A percentile compares a stretch with the other conserved stretches of the same genome.
phyloP scores from a whole-genome alignment of 2,113 vertebrate genomes.

The Amblyornis subalaris region DNA sequence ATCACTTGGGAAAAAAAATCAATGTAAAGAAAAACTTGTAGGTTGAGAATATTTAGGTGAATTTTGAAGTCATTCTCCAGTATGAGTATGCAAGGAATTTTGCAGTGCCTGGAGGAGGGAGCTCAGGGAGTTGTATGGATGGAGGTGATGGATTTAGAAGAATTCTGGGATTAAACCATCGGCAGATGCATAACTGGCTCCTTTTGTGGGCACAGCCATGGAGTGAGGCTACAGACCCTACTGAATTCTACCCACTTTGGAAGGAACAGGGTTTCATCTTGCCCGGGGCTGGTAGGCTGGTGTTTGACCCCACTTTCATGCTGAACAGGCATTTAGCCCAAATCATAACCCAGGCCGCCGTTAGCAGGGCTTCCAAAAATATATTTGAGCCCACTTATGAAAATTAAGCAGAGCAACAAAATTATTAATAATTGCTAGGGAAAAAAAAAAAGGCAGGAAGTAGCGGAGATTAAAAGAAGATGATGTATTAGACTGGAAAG shows the following conservation, averaged over 20 bases:
- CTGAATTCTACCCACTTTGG: background rate
- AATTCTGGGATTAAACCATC: background rate
- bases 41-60: background rate
- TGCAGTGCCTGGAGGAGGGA: background rate
- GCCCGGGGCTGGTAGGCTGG: background rate
- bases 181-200: background rate
- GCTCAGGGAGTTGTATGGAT: fast-evolving
- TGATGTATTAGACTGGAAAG: slow-evolving; percentile 61
- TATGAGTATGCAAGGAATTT: fast-evolving
- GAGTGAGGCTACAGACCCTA: background rate
- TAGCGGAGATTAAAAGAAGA: slow-evolving; percentile 51
- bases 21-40: background rate
- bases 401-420: slow-evolving; percentile 49
- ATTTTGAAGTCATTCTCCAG: background rate
- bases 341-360: background rate
- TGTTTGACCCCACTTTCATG: background rate
- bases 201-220: background rate
- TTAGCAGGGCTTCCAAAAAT: slow-evolving; percentile 28
- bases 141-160: background rate
- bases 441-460: background rate
- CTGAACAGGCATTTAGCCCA: background rate
- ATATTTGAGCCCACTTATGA: slow-evolving; percentile 28
- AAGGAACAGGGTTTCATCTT: background rate
- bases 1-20: fast-evolving
- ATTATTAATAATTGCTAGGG: slow-evolving; percentile 54